Evolutionary conservation across 2,888 invertebrate genomes (phyloP).

Genomic region (Tribolium freemani): DNA sequence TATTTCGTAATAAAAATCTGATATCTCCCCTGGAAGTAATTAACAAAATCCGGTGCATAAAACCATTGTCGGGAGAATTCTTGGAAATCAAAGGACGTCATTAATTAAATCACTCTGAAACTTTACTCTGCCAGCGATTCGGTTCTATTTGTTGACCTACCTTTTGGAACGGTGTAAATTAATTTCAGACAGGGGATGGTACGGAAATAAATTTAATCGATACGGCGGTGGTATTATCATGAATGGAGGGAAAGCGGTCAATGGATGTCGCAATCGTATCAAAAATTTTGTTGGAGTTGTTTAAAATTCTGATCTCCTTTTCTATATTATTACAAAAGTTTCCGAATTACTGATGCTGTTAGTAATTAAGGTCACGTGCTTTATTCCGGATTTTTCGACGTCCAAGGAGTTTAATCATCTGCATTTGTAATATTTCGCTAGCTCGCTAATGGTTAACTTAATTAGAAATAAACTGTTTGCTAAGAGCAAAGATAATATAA

Average conservation of each 20-base stretch:
- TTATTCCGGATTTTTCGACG: background rate
- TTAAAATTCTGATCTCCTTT: constrained; percentile 36
- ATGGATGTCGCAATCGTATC: background rate
- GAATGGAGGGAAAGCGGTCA: constrained; percentile 19
- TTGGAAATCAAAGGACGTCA: constrained; percentile 29
- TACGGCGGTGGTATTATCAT: constrained; percentile 11
- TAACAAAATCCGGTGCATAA: constrained; percentile 13
- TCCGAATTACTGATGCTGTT: constrained; percentile 24
- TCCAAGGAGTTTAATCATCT: background rate
- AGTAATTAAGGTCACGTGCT: constrained; percentile 23
- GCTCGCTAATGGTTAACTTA: constrained; percentile 3
- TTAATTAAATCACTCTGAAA: constrained; percentile 29
- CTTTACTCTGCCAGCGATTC: constrained; percentile 11
- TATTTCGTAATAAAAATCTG: constrained; percentile 52
- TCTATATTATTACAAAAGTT: constrained; percentile 32
- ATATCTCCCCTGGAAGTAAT: constrained; percentile 18
- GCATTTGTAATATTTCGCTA: background rate
- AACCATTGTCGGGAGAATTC: constrained; percentile 12
- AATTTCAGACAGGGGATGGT: constrained; percentile 34
- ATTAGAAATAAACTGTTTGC: constrained; percentile 22
- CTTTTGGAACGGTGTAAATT: constrained; percentile 32
- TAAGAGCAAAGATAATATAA: constrained; percentile 10
- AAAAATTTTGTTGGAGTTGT: constrained; percentile 19
- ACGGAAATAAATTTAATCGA: constrained; percentile 33
- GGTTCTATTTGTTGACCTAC: constrained; percentile 32